A percentile compares a stretch with the other conserved stretches of the same genome.
Evolutionary conservation across 1,140 invertebrate species (phyloP).

Genomic region (Brachionus rubens): DNA sequence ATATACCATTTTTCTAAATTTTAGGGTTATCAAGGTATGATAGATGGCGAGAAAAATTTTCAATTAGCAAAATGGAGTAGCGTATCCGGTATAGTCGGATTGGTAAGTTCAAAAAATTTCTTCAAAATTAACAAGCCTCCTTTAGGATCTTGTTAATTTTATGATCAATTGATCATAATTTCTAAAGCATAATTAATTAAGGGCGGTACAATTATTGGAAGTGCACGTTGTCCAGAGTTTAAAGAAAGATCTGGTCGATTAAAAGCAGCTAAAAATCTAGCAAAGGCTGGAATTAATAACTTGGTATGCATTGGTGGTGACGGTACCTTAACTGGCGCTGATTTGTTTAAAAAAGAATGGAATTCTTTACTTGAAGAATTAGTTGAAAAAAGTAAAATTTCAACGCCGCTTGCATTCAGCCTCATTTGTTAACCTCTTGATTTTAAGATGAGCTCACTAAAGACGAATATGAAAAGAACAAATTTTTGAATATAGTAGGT

Average conservation of each 20-base stretch:
- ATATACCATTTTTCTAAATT: neutral
- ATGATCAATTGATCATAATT: neutral
- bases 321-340: slow-evolving; percentile 94
- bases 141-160: too few species aligned
- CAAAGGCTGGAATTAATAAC: slow-evolving; percentile 84
- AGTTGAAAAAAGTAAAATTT: slow-evolving; percentile 62
- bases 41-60: slow-evolving; percentile 79
- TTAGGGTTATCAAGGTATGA: slow-evolving; percentile 94
- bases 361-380: slow-evolving; percentile 76
- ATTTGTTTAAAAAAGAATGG: slow-evolving; percentile 85
- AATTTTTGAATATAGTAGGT: slow-evolving; percentile 85
- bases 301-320: slow-evolving; percentile 97
- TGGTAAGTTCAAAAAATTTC: neutral
- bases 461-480: slow-evolving; percentile 73
- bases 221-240: slow-evolving; percentile 89
- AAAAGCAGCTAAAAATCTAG: slow-evolving; percentile 86
- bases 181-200: slow-evolving; percentile 51
- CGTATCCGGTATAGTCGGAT: slow-evolving; percentile 96
- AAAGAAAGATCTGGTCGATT: slow-evolving; percentile 77
- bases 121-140: too few species aligned
- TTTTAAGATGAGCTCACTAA: slow-evolving; percentile 66
- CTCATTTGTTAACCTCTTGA: neutral
- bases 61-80: slow-evolving; percentile 91
- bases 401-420: too few species aligned
- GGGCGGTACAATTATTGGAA: slow-evolving; percentile 97